phyloP scores from a whole-genome alignment of 2,113 vertebrate species.

The Rhynchopsitta pachyrhyncha region DNA sequence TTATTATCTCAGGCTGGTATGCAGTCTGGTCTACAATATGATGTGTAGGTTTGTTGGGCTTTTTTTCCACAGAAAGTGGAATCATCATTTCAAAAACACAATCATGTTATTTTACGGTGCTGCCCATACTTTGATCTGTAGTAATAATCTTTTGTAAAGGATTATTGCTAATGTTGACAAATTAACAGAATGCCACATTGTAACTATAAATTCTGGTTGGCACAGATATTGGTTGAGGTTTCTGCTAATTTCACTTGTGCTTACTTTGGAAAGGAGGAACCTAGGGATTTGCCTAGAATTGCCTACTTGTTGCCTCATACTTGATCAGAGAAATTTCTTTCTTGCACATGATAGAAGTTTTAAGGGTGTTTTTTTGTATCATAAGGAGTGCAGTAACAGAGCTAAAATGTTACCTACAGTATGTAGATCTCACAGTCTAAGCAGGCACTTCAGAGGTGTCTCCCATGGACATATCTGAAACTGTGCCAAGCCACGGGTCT shows the following conservation, averaged over 20 bases:
- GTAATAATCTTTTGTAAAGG: not conserved
- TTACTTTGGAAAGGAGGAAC: not conserved
- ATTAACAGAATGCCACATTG: not conserved
- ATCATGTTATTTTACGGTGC: not conserved
- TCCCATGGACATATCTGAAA: not conserved
- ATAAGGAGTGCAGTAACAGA: not conserved
- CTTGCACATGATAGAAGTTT: not conserved
- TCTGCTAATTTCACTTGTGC: not conserved
- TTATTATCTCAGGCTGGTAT: not conserved
- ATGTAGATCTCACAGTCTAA: not conserved
- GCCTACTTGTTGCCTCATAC: not conserved
- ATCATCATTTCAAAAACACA: not conserved
- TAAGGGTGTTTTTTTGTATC: not conserved
- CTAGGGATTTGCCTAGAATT: not conserved
- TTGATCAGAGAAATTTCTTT: not conserved
- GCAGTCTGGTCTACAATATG: not conserved
- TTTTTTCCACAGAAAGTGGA: not conserved
- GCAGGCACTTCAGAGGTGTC: not conserved
- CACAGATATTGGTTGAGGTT: not conserved
- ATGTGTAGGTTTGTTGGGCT: not conserved
- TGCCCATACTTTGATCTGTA: not conserved
- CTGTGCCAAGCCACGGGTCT: not conserved
- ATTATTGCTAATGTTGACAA: not conserved
- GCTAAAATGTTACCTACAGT: not conserved
- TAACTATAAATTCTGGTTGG: not conserved